A percentile compares a stretch with the other conserved stretches of the same genome.
These are phyloP conservation scores for Tipula vernalis DNA, from an alignment of 2,888 invertebrate species.

Conservation along the genomic window DNA sequence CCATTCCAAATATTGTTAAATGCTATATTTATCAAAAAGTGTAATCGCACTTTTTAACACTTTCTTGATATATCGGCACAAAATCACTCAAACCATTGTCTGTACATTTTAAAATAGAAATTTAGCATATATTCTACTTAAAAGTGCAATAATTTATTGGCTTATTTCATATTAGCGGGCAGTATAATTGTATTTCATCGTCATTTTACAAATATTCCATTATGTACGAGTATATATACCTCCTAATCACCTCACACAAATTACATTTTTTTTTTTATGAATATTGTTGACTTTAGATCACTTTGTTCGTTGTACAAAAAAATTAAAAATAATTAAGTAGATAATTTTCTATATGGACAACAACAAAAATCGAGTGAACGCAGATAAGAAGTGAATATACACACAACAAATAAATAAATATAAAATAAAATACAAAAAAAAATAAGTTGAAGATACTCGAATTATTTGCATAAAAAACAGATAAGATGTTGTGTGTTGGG, in stretches of 20 bases:
- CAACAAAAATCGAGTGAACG: not conserved
- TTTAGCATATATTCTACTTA: not conserved
- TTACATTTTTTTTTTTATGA: not conserved
- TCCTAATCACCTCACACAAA: not conserved
- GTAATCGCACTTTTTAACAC: not conserved
- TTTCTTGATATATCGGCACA: not conserved
- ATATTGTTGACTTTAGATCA: not conserved
- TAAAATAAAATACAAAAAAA: not conserved
- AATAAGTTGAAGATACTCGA: constrained; percentile 5
- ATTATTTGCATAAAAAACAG: constrained; percentile 9
- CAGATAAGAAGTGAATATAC: constrained; percentile 4
- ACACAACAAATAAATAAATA: constrained; percentile 5
- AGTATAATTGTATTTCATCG: not conserved
- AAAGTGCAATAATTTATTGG: too few relatives aligned
- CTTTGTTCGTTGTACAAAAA: not conserved
- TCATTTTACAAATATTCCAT: not conserved
- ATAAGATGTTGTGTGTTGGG: constrained; percentile 5
- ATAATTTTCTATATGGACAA: not conserved
- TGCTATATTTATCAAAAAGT: too few relatives aligned
- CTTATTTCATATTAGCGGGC: not conserved
- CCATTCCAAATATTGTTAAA: too few relatives aligned
- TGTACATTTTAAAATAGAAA: not conserved
- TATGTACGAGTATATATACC: not conserved
- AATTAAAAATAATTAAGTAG: not conserved
- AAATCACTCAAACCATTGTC: not conserved